Conservation (phyloP, 2,888 invertebrate genomes). For the Vandiemenella viatica region DNA sequence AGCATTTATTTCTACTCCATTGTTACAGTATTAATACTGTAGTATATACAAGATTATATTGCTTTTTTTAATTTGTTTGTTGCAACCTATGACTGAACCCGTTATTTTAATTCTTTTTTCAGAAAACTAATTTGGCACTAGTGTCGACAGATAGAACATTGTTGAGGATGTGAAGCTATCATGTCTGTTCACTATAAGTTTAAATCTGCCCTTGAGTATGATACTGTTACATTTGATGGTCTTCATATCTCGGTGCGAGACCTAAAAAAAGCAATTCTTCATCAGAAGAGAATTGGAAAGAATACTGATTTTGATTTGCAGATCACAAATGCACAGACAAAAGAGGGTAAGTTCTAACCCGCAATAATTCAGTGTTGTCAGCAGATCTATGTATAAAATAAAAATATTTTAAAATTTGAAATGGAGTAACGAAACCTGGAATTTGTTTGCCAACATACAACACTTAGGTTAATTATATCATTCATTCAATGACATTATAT, state of each 20-base stretch:
- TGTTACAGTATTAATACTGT: too few relatives aligned
- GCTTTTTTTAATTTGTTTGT: too few relatives aligned
- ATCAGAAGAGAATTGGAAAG: constrained; percentile 88
- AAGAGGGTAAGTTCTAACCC: constrained; percentile 68
- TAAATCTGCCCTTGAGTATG: constrained; percentile 89
- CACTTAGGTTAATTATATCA: too few relatives aligned
- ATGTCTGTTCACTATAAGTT: constrained; percentile 99
- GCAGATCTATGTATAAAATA: background rate
- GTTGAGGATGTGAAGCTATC: background rate
- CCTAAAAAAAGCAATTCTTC: constrained; percentile 84
- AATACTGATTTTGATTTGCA: constrained; percentile 90
- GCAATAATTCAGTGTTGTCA: background rate
- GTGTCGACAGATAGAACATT: too few relatives aligned
- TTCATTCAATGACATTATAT: too few relatives aligned
- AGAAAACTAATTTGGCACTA: too few relatives aligned
- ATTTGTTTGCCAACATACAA: too few relatives aligned
- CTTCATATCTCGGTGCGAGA: constrained; percentile 90
- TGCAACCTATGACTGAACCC: too few relatives aligned
- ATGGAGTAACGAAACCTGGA: background rate
- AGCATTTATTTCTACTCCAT: too few relatives aligned
- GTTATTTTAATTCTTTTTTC: too few relatives aligned
- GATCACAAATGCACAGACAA: constrained; percentile 92
- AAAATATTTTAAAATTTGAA: constrained; percentile 1
- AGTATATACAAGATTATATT: too few relatives aligned
- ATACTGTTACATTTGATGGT: constrained; percentile 93